Evolutionary conservation across 2,888 invertebrate species (phyloP), one percentile per base, ranked within the genome.

Genomic region (Pterobdella sp.): DNA sequence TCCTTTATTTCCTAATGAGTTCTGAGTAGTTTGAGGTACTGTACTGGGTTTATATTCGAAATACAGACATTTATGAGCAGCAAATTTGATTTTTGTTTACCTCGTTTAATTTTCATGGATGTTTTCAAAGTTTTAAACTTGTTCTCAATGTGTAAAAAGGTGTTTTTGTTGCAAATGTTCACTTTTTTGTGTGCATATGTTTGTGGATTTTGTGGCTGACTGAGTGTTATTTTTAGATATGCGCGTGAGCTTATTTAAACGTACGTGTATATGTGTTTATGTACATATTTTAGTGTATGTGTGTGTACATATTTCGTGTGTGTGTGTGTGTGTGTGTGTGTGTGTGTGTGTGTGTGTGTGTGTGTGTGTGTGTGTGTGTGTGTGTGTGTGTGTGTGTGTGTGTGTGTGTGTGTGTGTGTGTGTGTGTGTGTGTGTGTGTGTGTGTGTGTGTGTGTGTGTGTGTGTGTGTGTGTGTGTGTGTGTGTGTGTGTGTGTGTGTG

Each of bases 291-390:
- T 18, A 42, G 7, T 42, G 42, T 7, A 42, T 14, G 18, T 18
- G n/a, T n/a, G n/a, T n/a, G n/a, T n/a, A n/a, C n/a, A n/a, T n/a
- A n/a, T n/a, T n/a, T n/a, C 52, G n/a, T 49, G n/a, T n/a, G n/a
- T 14, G 4, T 29, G 7, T 63, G 63, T 63, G 10, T 14, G 63
- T 63, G n/a, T 63, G n/a, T 63, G 63, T 63, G 63, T 63, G 63
- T 63, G 63, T 63, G 63, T 63, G 63, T 63, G 63, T 63, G 63
- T n/a, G n/a, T n/a, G n/a, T 63, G n/a, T 63, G 63, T 63, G 7
- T 63, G 63, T 63, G 31, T 63, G 63, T 29, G n/a, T 26, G 63
- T 63, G 31, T 26, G 63, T 26, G 26, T 63, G n/a, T 14, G 63
- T 63, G 7, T 63, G 7, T 35, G 7, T 67, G 31, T 67, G n/a